Base-by-base conservation (phyloP, 2,797 vertebrate species). In the Bradypodion ventrale region DNA sequence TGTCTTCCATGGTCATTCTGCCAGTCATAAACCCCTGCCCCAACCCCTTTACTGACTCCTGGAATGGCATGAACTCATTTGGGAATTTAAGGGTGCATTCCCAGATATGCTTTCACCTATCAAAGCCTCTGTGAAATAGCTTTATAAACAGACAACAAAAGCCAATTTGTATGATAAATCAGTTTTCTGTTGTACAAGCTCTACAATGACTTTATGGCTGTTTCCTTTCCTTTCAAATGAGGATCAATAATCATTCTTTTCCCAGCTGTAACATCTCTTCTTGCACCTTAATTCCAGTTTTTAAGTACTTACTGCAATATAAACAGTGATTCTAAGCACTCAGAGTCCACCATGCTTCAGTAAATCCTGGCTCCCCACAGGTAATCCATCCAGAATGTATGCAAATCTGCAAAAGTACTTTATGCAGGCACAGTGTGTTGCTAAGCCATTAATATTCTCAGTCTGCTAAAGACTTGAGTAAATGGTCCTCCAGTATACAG, bases 341-440 rank as follows among this genome's bases (percentile, higher is more conserved):
- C 8, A 2, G 3, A 42, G 80, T 37, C 60, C 86, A 32, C 77
- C 23, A 0, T 12, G 49, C n/a, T 4, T 2, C 0, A 40, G 35
- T 52, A 74, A 27, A 40, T 32, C 52, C 44, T 68, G 52, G 69
- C 32, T 3, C 27, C 0, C 29, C 37, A 66, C 42, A 85, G 77
- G 84, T 1, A 3, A 70, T 75, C 82, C 77, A 80, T 62, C 76
- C 1, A 80, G 0, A 83, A 78, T 25, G 83, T 80, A 81, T 0
- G 16, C 62, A 87, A 78, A 81, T 80, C 16, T 75, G 27, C 74
- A 44, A 82, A 75, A 70, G 83, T 86, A 2, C 68, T 82, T 35
- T 78, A 89, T n/a, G 37, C 63, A 68, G 56, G 19, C 63, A 65
- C 49, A 1, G 1, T n/a, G 44, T 10, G 0, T 9, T 0, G 69